These are phyloP conservation scores for Ctenochaetus hawaiiensis DNA, from an alignment of 2,797 vertebrate species.

Conservation along the genomic window DNA sequence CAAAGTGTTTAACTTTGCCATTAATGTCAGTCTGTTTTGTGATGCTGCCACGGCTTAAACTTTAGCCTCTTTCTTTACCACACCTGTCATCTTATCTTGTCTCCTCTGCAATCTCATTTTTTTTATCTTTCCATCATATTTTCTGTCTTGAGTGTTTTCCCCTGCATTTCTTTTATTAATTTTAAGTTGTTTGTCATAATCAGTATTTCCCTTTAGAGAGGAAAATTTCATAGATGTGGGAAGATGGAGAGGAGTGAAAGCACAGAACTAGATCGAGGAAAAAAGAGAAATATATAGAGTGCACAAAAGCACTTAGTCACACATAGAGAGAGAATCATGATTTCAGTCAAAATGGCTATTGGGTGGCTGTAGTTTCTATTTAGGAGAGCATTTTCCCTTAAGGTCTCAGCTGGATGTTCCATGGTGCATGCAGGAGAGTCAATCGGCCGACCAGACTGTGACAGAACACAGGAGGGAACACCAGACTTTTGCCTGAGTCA, in stretches of 20 bases:
- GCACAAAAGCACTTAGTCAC: conserved; percentile 12
- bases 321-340: conserved; percentile 14
- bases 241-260: conserved; percentile 11
- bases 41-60: conserved; percentile 18
- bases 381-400: conserved; percentile 19
- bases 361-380: conserved; percentile 38
- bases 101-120: conserved; percentile 1
- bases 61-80: conserved; percentile 45
- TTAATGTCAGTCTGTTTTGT: conserved; percentile 45
- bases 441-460: conserved; percentile 55
- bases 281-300: conserved; percentile 8
- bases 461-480: conserved; percentile 38
- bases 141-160: conserved; percentile 20
- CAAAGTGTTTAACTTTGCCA: conserved; percentile 38
- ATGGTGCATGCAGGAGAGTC: conserved; percentile 45
- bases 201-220: conserved; percentile 22
- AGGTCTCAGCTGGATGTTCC: conserved; percentile 62
- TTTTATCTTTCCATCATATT: conserved; percentile 21
- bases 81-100: conserved; percentile 23
- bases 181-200: conserved; percentile 32
- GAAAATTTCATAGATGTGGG: not conserved
- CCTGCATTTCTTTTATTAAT: not conserved
- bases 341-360: conserved; percentile 28
- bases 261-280: not conserved
- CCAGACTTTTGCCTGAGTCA: conserved; percentile 43